phyloP scores from a whole-genome alignment of 1,140 invertebrate genomes.

The Cepaea nemoralis region DNA sequence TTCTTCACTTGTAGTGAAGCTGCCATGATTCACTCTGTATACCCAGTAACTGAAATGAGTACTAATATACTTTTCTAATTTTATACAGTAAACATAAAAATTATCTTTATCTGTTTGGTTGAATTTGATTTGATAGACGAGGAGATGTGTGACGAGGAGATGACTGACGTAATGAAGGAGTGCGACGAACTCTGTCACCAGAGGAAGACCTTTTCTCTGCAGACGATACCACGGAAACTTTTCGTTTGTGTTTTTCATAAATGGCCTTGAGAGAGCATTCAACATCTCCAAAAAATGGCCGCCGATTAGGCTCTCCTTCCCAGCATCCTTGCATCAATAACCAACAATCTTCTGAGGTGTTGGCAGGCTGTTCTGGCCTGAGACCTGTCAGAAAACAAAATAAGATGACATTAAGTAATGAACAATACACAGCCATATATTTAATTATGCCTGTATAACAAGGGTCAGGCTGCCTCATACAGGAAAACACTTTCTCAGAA shows the following conservation, averaged over 20 bases:
- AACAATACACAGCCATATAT: too few relatives aligned
- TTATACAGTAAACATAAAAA: background rate
- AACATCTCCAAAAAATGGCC: constrained; percentile 84
- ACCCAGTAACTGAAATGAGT: background rate
- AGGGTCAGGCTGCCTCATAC: too few relatives aligned
- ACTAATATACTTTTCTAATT: background rate
- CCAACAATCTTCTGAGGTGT: constrained; percentile 87
- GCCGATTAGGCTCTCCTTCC: constrained; percentile 81
- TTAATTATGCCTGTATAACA: too few relatives aligned
- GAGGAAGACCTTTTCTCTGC: background rate
- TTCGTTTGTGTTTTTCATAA: constrained; percentile 47
- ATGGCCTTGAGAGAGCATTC: constrained; percentile 76
- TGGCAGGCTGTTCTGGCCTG: constrained; percentile 82
- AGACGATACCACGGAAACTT: background rate
- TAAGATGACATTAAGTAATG: too few relatives aligned
- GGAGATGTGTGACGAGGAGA: background rate
- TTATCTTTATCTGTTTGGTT: background rate
- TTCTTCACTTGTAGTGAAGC: too few relatives aligned
- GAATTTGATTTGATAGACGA: background rate
- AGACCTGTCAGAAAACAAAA: constrained; percentile 71
- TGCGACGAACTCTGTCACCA: background rate
- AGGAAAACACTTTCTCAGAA: too few relatives aligned
- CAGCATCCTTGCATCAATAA: constrained; percentile 88
- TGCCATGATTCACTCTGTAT: too few relatives aligned
- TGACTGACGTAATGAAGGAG: background rate